These are phyloP conservation scores for Ormyrus nitidulus DNA, from an alignment of 2,888 invertebrate genomes.

Conservation along the genomic window DNA sequence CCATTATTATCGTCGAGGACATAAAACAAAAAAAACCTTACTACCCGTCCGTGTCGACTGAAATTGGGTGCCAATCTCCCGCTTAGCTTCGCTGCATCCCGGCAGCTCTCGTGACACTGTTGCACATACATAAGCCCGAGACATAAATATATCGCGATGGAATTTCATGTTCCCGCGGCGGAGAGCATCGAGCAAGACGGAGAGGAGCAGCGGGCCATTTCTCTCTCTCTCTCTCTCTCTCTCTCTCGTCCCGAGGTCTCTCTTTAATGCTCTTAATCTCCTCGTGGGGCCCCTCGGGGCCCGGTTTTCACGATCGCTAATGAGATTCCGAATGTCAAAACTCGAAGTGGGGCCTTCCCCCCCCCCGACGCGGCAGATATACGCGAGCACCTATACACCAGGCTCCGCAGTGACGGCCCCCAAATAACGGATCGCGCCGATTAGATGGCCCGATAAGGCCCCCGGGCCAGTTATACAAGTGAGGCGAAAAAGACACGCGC, in stretches of 20 bases:
- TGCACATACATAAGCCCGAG: background rate
- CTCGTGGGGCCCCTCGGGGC: constrained; percentile 4
- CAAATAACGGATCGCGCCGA: constrained; percentile 71
- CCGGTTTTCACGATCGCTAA: constrained; percentile 71
- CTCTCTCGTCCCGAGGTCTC: constrained; percentile 34
- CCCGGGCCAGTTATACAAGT: constrained; percentile 30
- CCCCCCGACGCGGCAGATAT: no score
- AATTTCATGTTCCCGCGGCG: constrained; percentile 21
- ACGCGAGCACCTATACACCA: constrained; percentile 46
- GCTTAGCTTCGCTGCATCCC: background rate
- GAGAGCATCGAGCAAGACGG: constrained; percentile 20
- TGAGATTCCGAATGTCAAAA: constrained; percentile 75
- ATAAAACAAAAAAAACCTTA: no score
- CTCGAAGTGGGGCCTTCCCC: constrained; percentile 65
- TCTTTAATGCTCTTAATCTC: constrained; percentile 55
- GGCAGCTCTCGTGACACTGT: constrained; percentile 19
- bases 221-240: constrained; percentile 57
- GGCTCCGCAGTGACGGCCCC: constrained; percentile 49
- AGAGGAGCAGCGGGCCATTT: constrained; percentile 33
- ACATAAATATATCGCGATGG: constrained; percentile 26
- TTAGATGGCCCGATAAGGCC: constrained; percentile 67
- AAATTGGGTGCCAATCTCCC: no score
- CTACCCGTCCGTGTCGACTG: no score
- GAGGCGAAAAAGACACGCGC: constrained; percentile 70
- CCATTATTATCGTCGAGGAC: no score